Base-by-base conservation (phyloP, 1,140 invertebrate genomes). In the Leguminivora glycinivorella region DNA sequence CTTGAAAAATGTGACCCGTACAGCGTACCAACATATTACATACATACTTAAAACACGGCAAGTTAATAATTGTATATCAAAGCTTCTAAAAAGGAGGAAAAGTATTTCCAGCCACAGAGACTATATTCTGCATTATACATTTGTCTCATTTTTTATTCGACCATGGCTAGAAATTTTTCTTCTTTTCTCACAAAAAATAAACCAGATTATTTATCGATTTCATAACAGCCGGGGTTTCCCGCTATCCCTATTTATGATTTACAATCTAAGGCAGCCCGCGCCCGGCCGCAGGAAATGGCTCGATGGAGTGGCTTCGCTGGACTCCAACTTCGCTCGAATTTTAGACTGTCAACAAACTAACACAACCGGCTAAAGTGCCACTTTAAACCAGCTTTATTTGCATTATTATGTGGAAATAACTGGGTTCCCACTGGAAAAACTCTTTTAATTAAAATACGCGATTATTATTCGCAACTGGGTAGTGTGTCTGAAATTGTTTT, bases 301-400 rank as follows among this genome's bases (percentile, higher is more conserved):
- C 58, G 58, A 63, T 63, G 14, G 58, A 63, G 58, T 63, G 58
- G 58, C 25, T 63, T 26, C 14, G 26, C 58, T 29, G 58, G 26
- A 24, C n/a, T 29, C 19, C 56, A 63, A 63, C 58, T 63, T 63
- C 26, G 58, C 26, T 63, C 26, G 25, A 31, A 63, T 29, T 63
- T 63, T 63, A 63, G 58, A 63, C 58, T 63, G 58, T 63, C 58
- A 63, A 63, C 58, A 63, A 63, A 63, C 58, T 63, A 63, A 63
- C 26, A 29, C 58, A 17, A 60, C 56, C 29, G 9, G 22, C 58
- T 29, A 31, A 63, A 63, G 58, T 34, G 58, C 19, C 26, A 31
- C 58, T 63, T 63, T 63, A 63, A 63, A 52, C 10, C 26, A 34
- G 58, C 29, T 63, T 63, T 63, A 63, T 63, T 63, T 63, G 58